Conservation (phyloP, 2,888 invertebrate species). For the Microdon myrmicae region DNA sequence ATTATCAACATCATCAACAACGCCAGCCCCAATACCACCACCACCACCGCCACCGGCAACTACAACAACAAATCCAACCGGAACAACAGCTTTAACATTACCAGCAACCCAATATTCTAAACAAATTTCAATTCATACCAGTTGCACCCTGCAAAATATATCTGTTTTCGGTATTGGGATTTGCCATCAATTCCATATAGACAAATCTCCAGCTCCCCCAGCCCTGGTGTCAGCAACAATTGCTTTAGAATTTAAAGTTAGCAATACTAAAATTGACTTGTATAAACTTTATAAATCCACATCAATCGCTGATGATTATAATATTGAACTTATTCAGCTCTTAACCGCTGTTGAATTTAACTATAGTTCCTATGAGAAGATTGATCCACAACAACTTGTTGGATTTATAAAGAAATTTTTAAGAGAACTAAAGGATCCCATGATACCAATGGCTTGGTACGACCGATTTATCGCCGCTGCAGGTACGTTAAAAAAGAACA, state of each 20-base stretch:
- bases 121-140: conserved; percentile 7
- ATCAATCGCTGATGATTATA: conserved; percentile 70
- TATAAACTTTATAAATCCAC: conserved; percentile 72
- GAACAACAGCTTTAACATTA: conserved; percentile 71
- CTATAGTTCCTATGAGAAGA: conserved; percentile 17
- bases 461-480: conserved; percentile 74
- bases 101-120: conserved; percentile 70
- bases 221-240: conserved; percentile 72
- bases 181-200: conserved; percentile 71
- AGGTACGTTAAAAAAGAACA: too few relatives aligned
- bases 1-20: not conserved
- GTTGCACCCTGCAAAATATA: conserved; percentile 39
- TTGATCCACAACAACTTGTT: conserved; percentile 49
- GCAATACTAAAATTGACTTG: conserved; percentile 69
- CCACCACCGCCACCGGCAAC: too few relatives aligned
- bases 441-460: conserved; percentile 80
- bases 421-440: conserved; percentile 78
- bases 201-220: conserved; percentile 71
- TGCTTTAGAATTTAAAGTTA: conserved; percentile 70
- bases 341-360: conserved; percentile 9
- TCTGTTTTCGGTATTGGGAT: conserved; percentile 75
- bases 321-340: conserved; percentile 62
- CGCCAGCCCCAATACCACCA: too few relatives aligned
- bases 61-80: conserved; percentile 63
- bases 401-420: conserved; percentile 77